Evolutionary conservation across 2,888 invertebrate species (phyloP).

Genomic region (Embidobia sp.): DNA sequence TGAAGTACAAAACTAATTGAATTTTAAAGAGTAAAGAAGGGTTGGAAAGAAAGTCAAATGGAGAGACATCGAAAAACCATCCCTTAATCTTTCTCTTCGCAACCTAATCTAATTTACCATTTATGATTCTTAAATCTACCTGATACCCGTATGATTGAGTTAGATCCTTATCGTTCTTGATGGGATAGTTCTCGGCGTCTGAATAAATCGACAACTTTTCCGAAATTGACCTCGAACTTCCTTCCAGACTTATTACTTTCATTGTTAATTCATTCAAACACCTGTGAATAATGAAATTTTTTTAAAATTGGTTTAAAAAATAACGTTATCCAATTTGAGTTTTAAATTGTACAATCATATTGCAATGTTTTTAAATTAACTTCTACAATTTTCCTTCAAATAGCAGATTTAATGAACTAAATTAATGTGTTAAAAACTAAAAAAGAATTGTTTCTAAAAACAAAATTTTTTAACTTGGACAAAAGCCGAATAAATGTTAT

Average conservation of each 20-base stretch:
- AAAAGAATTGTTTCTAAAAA: too few species aligned
- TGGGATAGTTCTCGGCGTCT: conserved; percentile 41
- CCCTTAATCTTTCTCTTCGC: conserved; percentile 17
- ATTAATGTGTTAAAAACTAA: too few species aligned
- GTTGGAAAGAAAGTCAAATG: conserved; percentile 33
- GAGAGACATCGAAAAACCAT: conserved; percentile 54
- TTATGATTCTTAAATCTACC: conserved; percentile 35
- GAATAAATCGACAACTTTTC: neutral
- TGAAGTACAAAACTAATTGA: conserved; percentile 23
- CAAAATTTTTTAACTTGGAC: too few species aligned
- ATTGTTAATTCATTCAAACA: conserved; percentile 73
- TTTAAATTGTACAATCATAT: too few species aligned
- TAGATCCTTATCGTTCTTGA: conserved; percentile 51
- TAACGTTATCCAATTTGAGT: too few species aligned
- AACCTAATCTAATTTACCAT: conserved; percentile 26
- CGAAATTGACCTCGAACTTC: conserved; percentile 22
- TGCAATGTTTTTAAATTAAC: too few species aligned
- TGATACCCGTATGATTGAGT: conserved; percentile 42
- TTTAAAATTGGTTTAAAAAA: too few species aligned
- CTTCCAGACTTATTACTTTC: conserved; percentile 57
- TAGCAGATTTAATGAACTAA: too few species aligned
- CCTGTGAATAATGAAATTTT: conserved; percentile 62
- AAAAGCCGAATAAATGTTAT: too few species aligned
- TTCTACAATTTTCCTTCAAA: too few species aligned
- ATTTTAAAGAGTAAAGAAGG: conserved; percentile 40